Evolutionary conservation across 2,113 vertebrate species (phyloP), one percentile per base, ranked within the genome.

Genomic region (Laterallus jamaicensis): DNA sequence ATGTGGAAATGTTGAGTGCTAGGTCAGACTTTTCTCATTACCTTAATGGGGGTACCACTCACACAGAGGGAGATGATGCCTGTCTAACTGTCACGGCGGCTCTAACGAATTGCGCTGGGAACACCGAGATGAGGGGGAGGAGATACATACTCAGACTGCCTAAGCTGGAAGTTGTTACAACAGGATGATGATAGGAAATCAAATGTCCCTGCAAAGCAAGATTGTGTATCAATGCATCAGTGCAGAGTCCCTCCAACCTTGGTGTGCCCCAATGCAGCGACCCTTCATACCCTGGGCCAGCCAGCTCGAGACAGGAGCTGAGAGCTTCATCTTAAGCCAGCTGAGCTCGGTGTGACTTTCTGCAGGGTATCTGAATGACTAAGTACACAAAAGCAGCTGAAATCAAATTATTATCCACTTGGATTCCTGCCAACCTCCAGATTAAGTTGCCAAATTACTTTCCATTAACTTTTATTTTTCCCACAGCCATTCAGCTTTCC

Each of bases 391-490:
- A 88, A 91, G 93, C 79, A 81, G 89, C 74, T 56, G 39, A 90
- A 96, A 95, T 91, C 95, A 95, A 95, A 96, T 94, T 85, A 93
- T 91, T 68, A 91, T 88, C 90, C 92, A 52, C 83, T 80, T 94
- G 96, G 93, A 63, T 25, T 64, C 56, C 80, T 31, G 67, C 97
- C 94, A 96, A 2, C 13, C 70, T 93, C 78, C 82, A 70, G 84
- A 96, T 90, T 83, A 92, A 94, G 85, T 85, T 89, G 92, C 93
- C 93, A 90, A 96, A 97, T 95, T 91, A 92, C 88, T 91, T 95
- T 79, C 93, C 95, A 87, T 92, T 95, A 95, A 96, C 71, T 94
- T 96, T 89, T 87, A 93, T 95, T 94, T 66, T 75, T 64, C 95
- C 93, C 85, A 68, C 78, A 93, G 86, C 74, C 92, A 75, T 54